Base-by-base conservation (phyloP, 2,888 invertebrate species). In the Belgica antarctica region DNA sequence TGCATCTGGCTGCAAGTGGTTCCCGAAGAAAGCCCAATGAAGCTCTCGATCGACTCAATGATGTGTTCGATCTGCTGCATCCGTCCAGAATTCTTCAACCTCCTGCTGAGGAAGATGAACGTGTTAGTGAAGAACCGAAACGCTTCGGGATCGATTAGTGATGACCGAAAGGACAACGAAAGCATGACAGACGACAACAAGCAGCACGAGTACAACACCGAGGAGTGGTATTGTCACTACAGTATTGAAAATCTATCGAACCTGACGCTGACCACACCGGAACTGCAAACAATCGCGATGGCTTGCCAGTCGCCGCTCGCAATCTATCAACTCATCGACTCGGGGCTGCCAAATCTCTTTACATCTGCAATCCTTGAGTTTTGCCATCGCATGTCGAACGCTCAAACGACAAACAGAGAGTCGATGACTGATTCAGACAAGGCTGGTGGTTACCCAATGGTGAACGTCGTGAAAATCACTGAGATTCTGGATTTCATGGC, bases 11-110 rank as follows among this genome's bases (percentile, higher is more conserved):
- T 90, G 19, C 82, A 86, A 70, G 82, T 83, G n/a, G 82, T 91
- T 59, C 85, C 86, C 17, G 85, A 86, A 47, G 85, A 87, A 70
- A 86, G 88, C 70, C 86, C 89, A 1, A 81, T 94, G 65, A 94
- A 94, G 80, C 87, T 88, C 75, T 86, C 93, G 0, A 84, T 95
- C n/a, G 93, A 95, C 79, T 87, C 90, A 75, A 85, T 93, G 70
- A 79, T 95, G 62, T 95, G 94, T 78, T 89, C 94, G 2, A 84
- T 94, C 76, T 94, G 94, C 79, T 90, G 89, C 78, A 89, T 93
- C 28, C 85, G 88, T 73, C 89, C 92, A 0, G 87, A 88, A 72
- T 81, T 90, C 68, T 94, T 93, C 76, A 87, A 86, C 59, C 82
- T 86, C 73, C 78, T 94, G 28, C 79, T 94, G 71, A 86, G 87